Percentiles rank a stretch among this genome's conserved stretches.
These are phyloP conservation scores for Gadopsis bispinosus DNA, from an alignment of 2,797 vertebrate genomes.

Conservation along the genomic window DNA sequence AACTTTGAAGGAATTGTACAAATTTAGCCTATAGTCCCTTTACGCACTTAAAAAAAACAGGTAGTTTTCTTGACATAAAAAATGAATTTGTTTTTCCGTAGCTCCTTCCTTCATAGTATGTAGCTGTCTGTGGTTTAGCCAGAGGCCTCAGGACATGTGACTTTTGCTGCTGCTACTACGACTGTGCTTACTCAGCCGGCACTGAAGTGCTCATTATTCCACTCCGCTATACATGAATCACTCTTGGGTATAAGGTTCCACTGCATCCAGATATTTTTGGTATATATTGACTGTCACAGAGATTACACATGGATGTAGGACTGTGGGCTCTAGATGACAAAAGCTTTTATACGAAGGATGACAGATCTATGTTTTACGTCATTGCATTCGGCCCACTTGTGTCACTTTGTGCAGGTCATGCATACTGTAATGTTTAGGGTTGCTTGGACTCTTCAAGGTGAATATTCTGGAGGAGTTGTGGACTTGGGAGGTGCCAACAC, in stretches of 20 bases:
- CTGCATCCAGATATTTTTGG: conserved; percentile 53
- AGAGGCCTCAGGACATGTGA: conserved; percentile 54
- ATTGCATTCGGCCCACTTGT: conserved; percentile 4
- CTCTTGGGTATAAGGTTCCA: conserved; percentile 42
- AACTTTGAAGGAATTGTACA: not conserved
- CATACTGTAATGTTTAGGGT: conserved; percentile 4
- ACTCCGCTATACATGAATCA: conserved; percentile 64
- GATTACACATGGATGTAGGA: conserved; percentile 25
- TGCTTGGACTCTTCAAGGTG: conserved; percentile 18
- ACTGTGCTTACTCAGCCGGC: conserved; percentile 70
- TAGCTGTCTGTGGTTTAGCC: conserved; percentile 45
- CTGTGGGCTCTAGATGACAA: conserved; percentile 21
- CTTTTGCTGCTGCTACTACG: conserved; percentile 45
- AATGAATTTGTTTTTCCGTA: conserved; percentile 22
- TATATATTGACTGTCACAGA: conserved; percentile 43
- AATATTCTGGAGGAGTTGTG: conserved; percentile 50
- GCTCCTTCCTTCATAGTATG: conserved; percentile 19
- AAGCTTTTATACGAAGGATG: conserved; percentile 7
- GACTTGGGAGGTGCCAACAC: conserved; percentile 43
- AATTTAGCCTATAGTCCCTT: not conserved
- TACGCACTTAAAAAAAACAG: conserved; percentile 11
- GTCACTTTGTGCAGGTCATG: conserved; percentile 19
- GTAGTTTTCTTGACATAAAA: conserved; percentile 27
- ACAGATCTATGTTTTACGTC: conserved; percentile 6
- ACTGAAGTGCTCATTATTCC: conserved; percentile 68